Evolutionary conservation across 2,113 vertebrate species (phyloP).

Genomic region (Hassar affinis): DNA sequence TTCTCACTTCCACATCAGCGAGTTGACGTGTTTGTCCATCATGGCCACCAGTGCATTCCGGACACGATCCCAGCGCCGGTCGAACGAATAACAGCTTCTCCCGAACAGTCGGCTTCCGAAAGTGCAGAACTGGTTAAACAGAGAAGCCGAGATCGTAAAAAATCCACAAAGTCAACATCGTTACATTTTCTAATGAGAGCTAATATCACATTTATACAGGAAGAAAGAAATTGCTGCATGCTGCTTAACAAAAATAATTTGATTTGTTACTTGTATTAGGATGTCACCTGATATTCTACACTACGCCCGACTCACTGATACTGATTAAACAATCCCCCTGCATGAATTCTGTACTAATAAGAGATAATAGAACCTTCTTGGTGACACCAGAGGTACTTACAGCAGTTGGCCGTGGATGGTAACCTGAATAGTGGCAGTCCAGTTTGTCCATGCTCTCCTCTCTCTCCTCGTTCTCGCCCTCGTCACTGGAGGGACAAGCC

Average conservation of each 20-base stretch:
- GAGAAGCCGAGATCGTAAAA: neutral
- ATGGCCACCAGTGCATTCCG: conserved; percentile 89
- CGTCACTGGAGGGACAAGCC: conserved; percentile 92
- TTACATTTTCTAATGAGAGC: no score
- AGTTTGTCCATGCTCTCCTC: conserved; percentile 93
- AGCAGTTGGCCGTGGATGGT: conserved; percentile 95
- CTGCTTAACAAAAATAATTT: neutral
- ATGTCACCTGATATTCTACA: neutral
- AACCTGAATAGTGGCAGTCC: conserved; percentile 98
- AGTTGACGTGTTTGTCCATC: conserved; percentile 96
- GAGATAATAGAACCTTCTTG: neutral
- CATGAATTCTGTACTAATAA: neutral
- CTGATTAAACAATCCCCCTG: neutral
- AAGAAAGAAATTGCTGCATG: neutral
- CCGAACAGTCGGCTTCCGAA: conserved; percentile 94
- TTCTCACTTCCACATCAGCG: conserved; percentile 96
- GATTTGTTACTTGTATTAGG: neutral
- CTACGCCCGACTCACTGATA: neutral
- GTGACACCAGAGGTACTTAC: conserved; percentile 75
- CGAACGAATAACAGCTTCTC: conserved; percentile 90
- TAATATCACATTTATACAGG: neutral
- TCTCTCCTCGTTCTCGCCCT: conserved; percentile 95
- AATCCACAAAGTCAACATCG: neutral
- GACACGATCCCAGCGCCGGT: conserved; percentile 91
- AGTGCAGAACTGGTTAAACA: conserved; percentile 86